Conservation (phyloP, 2,113 vertebrate species). For the Xenus cinereus region DNA sequence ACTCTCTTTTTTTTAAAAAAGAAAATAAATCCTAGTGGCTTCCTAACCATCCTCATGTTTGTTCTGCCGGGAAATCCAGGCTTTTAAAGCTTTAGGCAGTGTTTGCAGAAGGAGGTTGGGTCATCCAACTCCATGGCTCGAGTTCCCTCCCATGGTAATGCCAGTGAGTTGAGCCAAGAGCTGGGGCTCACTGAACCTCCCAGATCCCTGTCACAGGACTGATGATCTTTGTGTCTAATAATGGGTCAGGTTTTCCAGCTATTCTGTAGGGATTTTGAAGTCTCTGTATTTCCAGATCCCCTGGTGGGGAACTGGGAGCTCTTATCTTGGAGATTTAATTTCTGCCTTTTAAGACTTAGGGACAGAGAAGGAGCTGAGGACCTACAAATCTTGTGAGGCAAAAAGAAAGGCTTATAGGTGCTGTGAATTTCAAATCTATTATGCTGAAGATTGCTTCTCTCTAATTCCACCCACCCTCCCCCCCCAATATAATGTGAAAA, state of each 20-base stretch:
- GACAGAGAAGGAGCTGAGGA: background rate
- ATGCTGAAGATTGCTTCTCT: background rate
- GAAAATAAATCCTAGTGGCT: background rate
- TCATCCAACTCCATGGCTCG: fast-evolving
- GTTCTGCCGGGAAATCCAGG: background rate
- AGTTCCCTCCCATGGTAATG: background rate
- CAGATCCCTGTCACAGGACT: background rate
- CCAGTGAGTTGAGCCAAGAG: background rate
- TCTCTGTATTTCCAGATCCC: background rate
- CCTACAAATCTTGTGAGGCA: background rate
- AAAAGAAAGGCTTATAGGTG: background rate
- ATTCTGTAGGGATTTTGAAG: background rate
- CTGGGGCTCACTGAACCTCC: background rate
- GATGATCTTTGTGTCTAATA: background rate
- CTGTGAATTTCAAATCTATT: background rate
- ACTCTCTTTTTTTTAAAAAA: background rate
- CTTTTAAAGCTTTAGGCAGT: background rate
- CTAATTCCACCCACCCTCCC: background rate
- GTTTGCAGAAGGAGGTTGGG: background rate
- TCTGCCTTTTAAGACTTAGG: background rate
- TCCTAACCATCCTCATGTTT: fast-evolving
- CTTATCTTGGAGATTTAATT: background rate
- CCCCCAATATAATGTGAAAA: no score
- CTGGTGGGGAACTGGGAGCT: background rate
- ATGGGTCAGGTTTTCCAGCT: background rate